Percentiles rank a stretch among this genome's conserved stretches.
phyloP scores from a whole-genome alignment of 2,797 vertebrate genomes.

The Sylvia borin region DNA sequence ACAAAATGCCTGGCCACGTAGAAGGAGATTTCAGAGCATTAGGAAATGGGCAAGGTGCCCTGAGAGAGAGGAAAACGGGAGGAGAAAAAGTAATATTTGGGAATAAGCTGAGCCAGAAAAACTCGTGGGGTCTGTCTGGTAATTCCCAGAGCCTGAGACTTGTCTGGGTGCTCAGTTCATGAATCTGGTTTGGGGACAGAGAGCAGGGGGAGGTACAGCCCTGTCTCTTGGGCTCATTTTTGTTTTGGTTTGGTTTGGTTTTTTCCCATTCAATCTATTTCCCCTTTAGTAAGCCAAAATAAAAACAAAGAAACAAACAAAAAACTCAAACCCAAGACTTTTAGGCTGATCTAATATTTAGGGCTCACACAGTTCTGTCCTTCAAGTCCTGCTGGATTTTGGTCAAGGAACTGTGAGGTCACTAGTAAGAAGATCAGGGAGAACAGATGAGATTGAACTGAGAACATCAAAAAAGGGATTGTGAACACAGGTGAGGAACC shows the following conservation, averaged over 20 bases:
- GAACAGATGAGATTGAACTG: neutral
- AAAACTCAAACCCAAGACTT: neutral
- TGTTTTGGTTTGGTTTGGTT: neutral
- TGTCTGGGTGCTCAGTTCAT: neutral
- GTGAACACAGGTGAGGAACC: neutral
- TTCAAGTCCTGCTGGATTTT: neutral
- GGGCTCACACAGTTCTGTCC: fast-evolving
- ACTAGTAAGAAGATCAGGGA: neutral
- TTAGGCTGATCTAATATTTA: neutral
- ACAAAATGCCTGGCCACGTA: slow-evolving; percentile 2
- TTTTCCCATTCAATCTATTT: neutral
- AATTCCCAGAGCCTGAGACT: neutral
- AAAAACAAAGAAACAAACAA: neutral
- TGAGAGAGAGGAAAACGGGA: neutral
- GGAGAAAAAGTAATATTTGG: slow-evolving; percentile 6
- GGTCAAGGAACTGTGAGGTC: neutral
- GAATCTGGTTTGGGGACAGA: neutral
- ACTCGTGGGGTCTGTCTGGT: neutral
- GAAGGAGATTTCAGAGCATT: slow-evolving; percentile 35
- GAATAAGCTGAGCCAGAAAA: neutral
- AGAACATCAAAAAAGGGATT: neutral
- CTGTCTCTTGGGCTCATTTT: neutral
- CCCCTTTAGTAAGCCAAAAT: neutral
- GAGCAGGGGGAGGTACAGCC: neutral
- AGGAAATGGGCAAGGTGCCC: slow-evolving; percentile 32